A percentile compares a stretch with the other conserved stretches of the same genome.
Conservation (phyloP, 2,113 vertebrate genomes). For the Myotis yumanensis region DNA sequence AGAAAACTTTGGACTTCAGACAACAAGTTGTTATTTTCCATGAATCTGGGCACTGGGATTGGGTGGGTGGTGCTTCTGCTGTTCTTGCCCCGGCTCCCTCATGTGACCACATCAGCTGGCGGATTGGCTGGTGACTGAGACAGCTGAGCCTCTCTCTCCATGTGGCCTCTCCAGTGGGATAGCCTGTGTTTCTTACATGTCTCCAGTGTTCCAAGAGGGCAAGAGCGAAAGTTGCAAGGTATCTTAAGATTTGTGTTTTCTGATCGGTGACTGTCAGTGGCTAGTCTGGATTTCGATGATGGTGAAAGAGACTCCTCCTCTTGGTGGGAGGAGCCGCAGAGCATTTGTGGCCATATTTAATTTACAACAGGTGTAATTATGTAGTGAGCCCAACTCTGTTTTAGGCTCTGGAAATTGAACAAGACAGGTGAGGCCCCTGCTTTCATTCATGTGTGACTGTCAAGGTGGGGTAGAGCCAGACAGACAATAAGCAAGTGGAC, state of each 20-base stretch:
- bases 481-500: not conserved
- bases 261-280: not conserved
- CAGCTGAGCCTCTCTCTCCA: not conserved
- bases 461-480: not conserved
- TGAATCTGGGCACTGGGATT: not conserved
- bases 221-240: not conserved
- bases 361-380: not conserved
- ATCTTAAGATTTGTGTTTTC: not conserved
- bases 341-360: not conserved
- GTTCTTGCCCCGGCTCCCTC: not conserved
- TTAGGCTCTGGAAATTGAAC: not conserved
- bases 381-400: not conserved
- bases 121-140: not conserved
- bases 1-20: not conserved
- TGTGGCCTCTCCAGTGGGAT: not conserved
- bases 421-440: not conserved
- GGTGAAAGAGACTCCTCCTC: not conserved
- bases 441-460: not conserved
- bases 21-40: not conserved
- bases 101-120: not conserved
- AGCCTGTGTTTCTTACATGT: not conserved
- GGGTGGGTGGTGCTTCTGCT: not conserved
- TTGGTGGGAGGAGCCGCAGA: not conserved
- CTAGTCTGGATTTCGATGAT: not conserved
- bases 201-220: not conserved